Percentiles rank a stretch among this genome's conserved stretches.
phyloP scores from a whole-genome alignment of 2,888 invertebrate species.

The Malthinus seriepunctatus region DNA sequence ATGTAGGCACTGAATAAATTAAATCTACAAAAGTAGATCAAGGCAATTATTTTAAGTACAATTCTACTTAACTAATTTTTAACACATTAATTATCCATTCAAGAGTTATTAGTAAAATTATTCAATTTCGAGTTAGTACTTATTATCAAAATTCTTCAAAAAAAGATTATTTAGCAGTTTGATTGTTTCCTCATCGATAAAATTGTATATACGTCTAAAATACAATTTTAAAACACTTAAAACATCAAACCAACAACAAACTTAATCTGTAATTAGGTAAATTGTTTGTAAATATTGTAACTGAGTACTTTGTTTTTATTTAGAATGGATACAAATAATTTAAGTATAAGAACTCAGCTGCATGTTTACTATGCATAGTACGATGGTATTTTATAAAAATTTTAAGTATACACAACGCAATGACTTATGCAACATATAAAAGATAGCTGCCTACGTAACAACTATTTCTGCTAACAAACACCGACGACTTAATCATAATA shows the following conservation, averaged over 20 bases:
- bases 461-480: slow-evolving; percentile 7
- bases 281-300: background rate
- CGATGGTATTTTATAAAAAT: no score
- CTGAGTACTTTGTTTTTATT: background rate
- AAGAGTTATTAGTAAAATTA: no score
- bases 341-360: no score
- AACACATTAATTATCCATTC: no score
- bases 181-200: background rate
- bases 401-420: no score
- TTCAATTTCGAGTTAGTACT: background rate
- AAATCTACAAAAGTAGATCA: no score
- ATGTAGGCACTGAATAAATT: no score
- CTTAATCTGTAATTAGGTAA: background rate
- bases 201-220: background rate
- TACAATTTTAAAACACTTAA: no score
- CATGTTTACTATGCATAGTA: no score
- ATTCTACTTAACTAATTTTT: no score
- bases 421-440: background rate
- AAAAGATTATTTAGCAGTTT: background rate
- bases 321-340: no score
- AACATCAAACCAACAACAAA: background rate
- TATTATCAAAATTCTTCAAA: background rate
- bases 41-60: no score
- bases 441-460: slow-evolving; percentile 5
- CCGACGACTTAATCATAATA: slow-evolving; percentile 11